Base-by-base conservation (phyloP, 2,888 invertebrate genomes). In the Tenodera sinensis region DNA sequence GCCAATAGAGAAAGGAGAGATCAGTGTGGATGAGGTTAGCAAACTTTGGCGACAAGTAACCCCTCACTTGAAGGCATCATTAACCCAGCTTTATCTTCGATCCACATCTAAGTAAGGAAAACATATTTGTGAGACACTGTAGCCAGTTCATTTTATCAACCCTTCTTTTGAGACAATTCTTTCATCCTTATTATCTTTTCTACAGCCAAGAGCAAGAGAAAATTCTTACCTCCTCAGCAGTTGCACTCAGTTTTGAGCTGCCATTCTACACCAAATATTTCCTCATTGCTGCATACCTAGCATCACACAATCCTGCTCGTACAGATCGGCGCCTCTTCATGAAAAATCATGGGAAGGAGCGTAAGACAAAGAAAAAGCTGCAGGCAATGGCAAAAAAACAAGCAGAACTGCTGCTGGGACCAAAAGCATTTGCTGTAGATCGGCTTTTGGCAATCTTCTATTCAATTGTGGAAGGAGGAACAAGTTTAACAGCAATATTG, bases 251-350 rank as follows among this genome's bases (percentile, higher is more conserved):
- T 71, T 90, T 90, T 87, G 97, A 97, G 92, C 92, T 99, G 6
- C 98, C 98, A 0, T 98, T 96, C 92, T 98, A 98, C 93, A 97
- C 98, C 0, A 98, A 98, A 93, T 98, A 96, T 93, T 94, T 99
- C 81, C 94, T 99, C 4, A 97, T 99, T 42, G 98, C 98, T 12
- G 97, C 98, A 0, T 99, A 97, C 92, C 94, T 99, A 90, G 98
- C 98, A 0, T 98, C 98, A 71, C 97, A 98, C 93, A 98, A 98
- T 93, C 97, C 98, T 1, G 95, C 97, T 0, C 97, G 97, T 91
- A 96, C 97, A 91, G 99, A 99, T 92, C 97, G 97, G 92, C 94
- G 97, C 85, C 94, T 98, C 84, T 98, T 98, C 93, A 95, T 97
- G 93, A 98, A 98, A 93, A 93, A 96, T 91, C 96, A 96, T 91